Evolutionary conservation across 2,113 vertebrate species (phyloP).

Genomic region (Vombatus ursinus): DNA sequence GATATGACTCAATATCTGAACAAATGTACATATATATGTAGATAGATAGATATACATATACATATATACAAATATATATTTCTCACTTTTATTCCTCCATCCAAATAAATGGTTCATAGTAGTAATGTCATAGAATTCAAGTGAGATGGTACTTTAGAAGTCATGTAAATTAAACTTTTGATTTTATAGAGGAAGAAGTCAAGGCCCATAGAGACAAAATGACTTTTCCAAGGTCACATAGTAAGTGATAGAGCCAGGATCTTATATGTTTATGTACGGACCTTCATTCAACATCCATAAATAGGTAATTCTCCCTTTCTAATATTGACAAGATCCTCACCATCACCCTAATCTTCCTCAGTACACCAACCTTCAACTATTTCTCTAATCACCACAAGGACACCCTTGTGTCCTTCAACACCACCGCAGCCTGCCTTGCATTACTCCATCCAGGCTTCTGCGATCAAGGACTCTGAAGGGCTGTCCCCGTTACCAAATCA

Average conservation of each 20-base stretch:
- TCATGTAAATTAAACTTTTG: background rate
- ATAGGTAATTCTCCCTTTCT: background rate
- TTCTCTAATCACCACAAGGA: background rate
- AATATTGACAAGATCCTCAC: background rate
- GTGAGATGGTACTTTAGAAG: background rate
- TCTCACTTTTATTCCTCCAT: background rate
- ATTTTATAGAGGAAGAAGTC: background rate
- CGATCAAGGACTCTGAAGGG: too few relatives aligned
- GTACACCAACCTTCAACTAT: background rate
- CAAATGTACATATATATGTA: background rate
- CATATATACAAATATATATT: too few relatives aligned
- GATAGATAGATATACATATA: too few relatives aligned
- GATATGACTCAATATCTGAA: background rate
- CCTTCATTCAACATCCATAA: background rate
- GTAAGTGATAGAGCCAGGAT: background rate
- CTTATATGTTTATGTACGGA: background rate
- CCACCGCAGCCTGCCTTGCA: background rate
- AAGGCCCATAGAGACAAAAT: background rate
- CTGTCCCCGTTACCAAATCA: too few relatives aligned
- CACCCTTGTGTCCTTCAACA: background rate
- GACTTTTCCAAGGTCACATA: background rate
- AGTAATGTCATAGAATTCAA: background rate
- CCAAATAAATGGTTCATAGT: background rate
- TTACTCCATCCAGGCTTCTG: background rate
- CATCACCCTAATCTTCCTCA: background rate